Percentiles rank a stretch among this genome's conserved stretches.
These are phyloP conservation scores for Delphinus delphis DNA, from an alignment of 2,113 vertebrate genomes.

Conservation along the genomic window DNA sequence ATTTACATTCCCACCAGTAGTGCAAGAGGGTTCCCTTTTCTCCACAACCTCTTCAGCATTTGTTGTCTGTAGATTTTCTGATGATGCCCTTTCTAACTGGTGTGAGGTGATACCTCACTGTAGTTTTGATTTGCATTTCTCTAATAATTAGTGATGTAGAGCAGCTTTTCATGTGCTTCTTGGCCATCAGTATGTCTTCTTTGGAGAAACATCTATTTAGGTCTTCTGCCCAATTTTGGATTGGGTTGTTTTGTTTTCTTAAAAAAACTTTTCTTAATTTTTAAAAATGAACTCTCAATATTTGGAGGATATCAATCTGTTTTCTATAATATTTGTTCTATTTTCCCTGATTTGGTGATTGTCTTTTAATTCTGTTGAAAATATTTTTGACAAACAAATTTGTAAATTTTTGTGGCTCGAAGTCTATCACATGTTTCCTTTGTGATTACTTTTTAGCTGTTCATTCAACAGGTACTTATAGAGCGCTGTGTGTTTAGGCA, in stretches of 20 bases:
- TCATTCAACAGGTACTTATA: neutral
- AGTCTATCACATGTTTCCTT: neutral
- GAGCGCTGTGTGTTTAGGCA: neutral
- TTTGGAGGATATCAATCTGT: neutral
- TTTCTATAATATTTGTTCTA: neutral
- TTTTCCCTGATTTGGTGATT: neutral
- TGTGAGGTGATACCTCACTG: no score
- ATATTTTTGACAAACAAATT: neutral
- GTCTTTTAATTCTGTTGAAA: constrained; percentile 14
- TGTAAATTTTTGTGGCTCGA: neutral
- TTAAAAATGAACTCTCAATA: neutral
- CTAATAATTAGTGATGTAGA: no score
- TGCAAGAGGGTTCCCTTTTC: no score
- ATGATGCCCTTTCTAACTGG: no score
- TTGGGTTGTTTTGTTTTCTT: neutral
- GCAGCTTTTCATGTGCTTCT: no score
- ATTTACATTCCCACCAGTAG: no score
- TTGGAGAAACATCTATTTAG: no score
- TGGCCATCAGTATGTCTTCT: no score
- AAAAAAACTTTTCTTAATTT: neutral
- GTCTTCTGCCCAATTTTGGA: no score
- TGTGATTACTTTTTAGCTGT: neutral
- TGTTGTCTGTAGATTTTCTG: no score
- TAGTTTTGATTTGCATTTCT: no score
- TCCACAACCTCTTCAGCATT: no score